Base-by-base conservation (phyloP, 2,888 invertebrate species). In the Ormyrus labotus region DNA sequence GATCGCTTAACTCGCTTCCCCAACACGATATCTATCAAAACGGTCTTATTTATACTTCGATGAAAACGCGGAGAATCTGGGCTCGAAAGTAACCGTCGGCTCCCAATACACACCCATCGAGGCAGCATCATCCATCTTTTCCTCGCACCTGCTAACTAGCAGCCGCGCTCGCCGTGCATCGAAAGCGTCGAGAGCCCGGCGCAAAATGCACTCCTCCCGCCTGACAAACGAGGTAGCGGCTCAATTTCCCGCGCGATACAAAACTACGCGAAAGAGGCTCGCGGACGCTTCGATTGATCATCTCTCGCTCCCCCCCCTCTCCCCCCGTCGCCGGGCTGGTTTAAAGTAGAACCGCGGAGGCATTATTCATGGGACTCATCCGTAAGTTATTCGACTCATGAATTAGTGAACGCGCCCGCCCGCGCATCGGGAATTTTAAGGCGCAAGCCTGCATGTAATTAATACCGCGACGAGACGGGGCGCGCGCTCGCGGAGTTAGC, bases 341-440 rank as follows among this genome's bases (percentile, higher is more conserved):
- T 34, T 34, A 4, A 4, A 34, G n/a, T 9, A 13, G 53, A 58
- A 48, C 11, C 80, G 82, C 80, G 80, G 83, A 83, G 67, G 71
- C 85, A 87, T 87, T 87, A 88, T 87, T 87, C 86, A 88, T 87
- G 84, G 83, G 83, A 83, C 84, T 85, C 83, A 85, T 85, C 85
- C 83, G 83, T 85, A 85, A 87, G 86, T 86, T 87, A 86, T 87
- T 87, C 87, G 84, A 85, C 63, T 87, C 87, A 87, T 87, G 87
- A 87, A 87, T 87, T 87, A 87, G 86, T 87, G 83, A 87, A 86
- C 82, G 85, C 58, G 74, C 73, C 65, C 69, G 70, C 75, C 81
- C 65, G 69, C 79, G 79, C 77, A 69, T 63, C 76, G 60, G 10
- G 79, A 81, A 80, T 83, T 80, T 81, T 73, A 72, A 78, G 78